Evolutionary conservation across 2,888 invertebrate species (phyloP).

Genomic region (Notodonta ziczac): DNA sequence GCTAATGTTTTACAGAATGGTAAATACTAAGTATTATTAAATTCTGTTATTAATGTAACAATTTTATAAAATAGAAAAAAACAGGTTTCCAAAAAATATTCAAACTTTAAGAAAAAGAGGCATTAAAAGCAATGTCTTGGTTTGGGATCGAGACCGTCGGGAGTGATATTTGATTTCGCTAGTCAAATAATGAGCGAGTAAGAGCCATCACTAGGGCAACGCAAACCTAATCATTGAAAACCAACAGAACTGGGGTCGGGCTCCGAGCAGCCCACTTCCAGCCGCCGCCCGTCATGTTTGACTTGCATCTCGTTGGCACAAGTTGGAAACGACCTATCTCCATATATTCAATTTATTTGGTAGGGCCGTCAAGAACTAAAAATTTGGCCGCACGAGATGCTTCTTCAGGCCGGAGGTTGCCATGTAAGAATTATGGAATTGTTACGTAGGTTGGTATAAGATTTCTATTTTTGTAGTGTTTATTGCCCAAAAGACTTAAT

Average conservation of each 20-base stretch:
- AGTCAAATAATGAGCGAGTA: slow-evolving; percentile 53
- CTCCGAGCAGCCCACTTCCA: slow-evolving; percentile 25
- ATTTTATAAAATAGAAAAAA: neutral
- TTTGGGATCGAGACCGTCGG: slow-evolving; percentile 31
- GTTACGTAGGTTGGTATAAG: too few relatives aligned
- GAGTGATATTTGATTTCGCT: slow-evolving; percentile 50
- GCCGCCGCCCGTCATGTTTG: slow-evolving; percentile 30
- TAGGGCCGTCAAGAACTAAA: too few relatives aligned
- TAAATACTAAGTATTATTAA: too few relatives aligned
- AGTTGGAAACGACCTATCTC: too few relatives aligned
- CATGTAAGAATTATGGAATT: too few relatives aligned
- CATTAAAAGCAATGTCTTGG: slow-evolving; percentile 28
- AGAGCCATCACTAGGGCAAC: slow-evolving; percentile 54
- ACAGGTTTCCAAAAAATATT: neutral
- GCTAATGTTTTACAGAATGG: too few relatives aligned
- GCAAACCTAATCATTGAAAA: slow-evolving; percentile 69
- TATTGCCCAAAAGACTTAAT: too few relatives aligned
- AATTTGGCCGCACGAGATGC: too few relatives aligned
- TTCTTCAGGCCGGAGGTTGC: too few relatives aligned
- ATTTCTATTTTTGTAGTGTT: too few relatives aligned
- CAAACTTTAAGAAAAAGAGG: slow-evolving; percentile 8
- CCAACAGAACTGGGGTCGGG: slow-evolving; percentile 51
- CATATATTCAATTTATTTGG: too few relatives aligned
- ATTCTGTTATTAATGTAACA: too few relatives aligned
- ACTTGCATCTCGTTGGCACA: slow-evolving; percentile 35